phyloP scores from a whole-genome alignment of 2,113 vertebrate species.

The Callaeas wilsoni region DNA sequence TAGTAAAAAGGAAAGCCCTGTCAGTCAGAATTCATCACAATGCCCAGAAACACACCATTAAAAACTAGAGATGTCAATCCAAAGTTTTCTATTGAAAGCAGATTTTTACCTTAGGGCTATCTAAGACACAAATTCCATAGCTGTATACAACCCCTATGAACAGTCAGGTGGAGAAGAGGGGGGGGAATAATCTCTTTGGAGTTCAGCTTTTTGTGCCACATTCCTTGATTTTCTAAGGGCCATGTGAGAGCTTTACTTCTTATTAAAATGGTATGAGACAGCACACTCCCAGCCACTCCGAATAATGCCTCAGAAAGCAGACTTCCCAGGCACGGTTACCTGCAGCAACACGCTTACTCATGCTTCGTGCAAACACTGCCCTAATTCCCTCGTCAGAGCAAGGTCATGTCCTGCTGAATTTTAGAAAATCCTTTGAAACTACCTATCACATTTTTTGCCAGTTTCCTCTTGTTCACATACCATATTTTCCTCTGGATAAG shows the following conservation, averaged over 20 bases:
- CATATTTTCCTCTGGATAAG: slow-evolving; percentile 28
- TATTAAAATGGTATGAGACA: background rate
- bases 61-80: background rate
- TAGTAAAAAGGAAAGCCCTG: slow-evolving; percentile 58
- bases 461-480: slow-evolving; percentile 44
- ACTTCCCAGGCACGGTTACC: background rate
- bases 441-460: background rate
- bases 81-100: background rate
- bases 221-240: background rate
- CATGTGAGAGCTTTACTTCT: background rate
- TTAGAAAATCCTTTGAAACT: slow-evolving; percentile 23
- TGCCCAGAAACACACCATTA: background rate
- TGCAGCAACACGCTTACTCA: background rate
- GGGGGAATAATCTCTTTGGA: background rate
- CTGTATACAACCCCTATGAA: background rate
- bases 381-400: background rate
- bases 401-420: background rate
- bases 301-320: background rate
- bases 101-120: background rate
- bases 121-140: background rate
- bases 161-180: background rate
- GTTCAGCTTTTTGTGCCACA: background rate
- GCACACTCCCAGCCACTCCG: background rate
- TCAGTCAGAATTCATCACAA: slow-evolving; percentile 3
- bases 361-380: background rate